Evolutionary conservation across 2,797 vertebrate genomes (phyloP), one percentile per base, ranked within the genome.

Genomic region (Falco biarmicus): DNA sequence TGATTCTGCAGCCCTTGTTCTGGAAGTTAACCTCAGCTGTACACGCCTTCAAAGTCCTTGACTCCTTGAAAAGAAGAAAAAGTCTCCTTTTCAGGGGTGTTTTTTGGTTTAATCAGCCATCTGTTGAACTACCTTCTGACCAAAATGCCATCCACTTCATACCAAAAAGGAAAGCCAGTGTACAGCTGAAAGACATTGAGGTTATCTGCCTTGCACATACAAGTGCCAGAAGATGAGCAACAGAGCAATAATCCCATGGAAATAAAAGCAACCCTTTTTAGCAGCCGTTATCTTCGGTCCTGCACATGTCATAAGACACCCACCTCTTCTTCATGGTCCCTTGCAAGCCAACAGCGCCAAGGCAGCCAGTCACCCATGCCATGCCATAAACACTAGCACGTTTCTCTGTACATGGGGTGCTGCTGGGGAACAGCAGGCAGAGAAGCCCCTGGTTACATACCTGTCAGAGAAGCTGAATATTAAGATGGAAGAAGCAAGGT

Each of bases 381-480:
- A 37, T 0, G 5, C 65, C 54, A 54, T 1, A 14, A 82, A 37
- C 17, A 18, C 31, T 2, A 26, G 34, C 4, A 0, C 4, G 3
- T 8, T 24, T 22, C 57, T 65, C 73, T 59, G 50, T 7, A 21
- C 7, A 2, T 2, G 5, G 21, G 21, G 10, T n/a, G 25, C 28
- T 54, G 61, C 28, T 53, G n/a, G n/a, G 37, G 14, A 45, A 31
- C 0, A 12, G n/a, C 5, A 15, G 14, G 50, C 47, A 88, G 32
- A 56, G 47, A 50, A 56, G 29, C 3, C 21, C 28, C 48, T 32
- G n/a, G 29, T 50, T 15, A 47, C 19, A 15, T 2, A 41, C 28
- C 34, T 25, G 12, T 8, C 50, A 43, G 13, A 66, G 37, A 64
- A 71, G 51, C 25, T 19, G 47, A 47, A 47, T 2, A 4, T 50